Conservation (phyloP, 1,140 invertebrate species). For the Bradysia coprophila region DNA sequence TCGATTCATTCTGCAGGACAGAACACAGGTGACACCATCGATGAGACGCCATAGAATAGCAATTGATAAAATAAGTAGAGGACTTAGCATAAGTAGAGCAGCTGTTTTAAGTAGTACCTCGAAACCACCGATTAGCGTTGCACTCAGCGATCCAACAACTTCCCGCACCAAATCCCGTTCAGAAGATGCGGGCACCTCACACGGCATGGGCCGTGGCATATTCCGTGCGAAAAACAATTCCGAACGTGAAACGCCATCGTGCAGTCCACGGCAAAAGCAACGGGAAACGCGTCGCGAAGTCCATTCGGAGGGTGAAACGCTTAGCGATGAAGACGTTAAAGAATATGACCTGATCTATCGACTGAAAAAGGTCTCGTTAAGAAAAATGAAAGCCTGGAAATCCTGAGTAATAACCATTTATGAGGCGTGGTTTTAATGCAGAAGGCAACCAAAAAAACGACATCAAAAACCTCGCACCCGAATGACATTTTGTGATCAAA, state of each 20-base stretch:
- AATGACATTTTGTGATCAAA: too few species aligned
- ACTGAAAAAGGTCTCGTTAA: conserved; percentile 53
- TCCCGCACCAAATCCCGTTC: conserved; percentile 13
- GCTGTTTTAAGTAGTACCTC: conserved; percentile 30
- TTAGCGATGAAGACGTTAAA: conserved; percentile 29
- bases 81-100: conserved; percentile 42
- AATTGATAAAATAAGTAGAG: conserved; percentile 44
- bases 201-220: conserved; percentile 16
- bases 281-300: conserved; percentile 28
- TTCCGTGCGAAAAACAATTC: conserved; percentile 8
- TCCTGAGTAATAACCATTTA: conserved; percentile 33
- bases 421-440: neutral
- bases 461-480: too few species aligned
- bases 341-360: conserved; percentile 39
- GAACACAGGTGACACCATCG: conserved; percentile 30
- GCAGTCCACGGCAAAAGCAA: conserved; percentile 4
- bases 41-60: conserved; percentile 28
- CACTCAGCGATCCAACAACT: conserved; percentile 46
- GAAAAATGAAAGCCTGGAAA: conserved; percentile 56
- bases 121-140: conserved; percentile 38
- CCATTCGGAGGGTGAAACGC: conserved; percentile 56
- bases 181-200: conserved; percentile 2
- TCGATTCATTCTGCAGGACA: conserved; percentile 50
- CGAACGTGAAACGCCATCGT: conserved; percentile 3
- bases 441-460: too few species aligned